Conservation (phyloP, 2,113 vertebrate species). For the Panthera tigris region DNA sequence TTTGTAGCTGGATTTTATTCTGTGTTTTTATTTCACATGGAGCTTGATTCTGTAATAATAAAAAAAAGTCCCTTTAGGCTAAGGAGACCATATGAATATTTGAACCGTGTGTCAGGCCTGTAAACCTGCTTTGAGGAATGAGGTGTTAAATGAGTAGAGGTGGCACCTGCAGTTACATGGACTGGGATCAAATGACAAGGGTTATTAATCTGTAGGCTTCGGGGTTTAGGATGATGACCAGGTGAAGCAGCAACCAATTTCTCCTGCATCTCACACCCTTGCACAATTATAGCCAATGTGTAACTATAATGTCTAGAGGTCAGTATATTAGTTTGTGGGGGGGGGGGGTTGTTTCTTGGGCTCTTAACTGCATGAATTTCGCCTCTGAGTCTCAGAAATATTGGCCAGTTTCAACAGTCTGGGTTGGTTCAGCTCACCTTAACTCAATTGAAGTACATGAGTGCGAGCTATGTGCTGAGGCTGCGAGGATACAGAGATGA, state of each 20-base stretch:
- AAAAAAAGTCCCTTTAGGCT: slow-evolving; percentile 44
- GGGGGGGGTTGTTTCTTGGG: slow-evolving; percentile 42
- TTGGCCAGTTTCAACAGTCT: slow-evolving; percentile 8
- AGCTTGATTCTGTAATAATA: slow-evolving; percentile 58
- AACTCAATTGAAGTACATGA: not conserved
- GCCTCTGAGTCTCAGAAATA: slow-evolving; percentile 31
- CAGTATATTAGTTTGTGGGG: slow-evolving; percentile 64
- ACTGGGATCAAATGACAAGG: slow-evolving; percentile 68
- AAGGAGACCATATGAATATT: not conserved
- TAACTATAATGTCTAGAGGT: slow-evolving; percentile 29
- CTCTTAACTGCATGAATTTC: slow-evolving; percentile 53
- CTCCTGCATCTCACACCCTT: slow-evolving; percentile 47
- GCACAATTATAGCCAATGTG: slow-evolving; percentile 37
- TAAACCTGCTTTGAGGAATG: slow-evolving; percentile 67
- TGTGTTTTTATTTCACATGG: slow-evolving; percentile 56
- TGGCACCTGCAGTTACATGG: slow-evolving; percentile 63
- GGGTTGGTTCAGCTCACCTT: not conserved
- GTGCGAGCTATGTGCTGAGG: not conserved
- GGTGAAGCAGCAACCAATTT: slow-evolving; percentile 59
- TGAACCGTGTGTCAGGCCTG: slow-evolving; percentile 46
- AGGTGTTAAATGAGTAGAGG: slow-evolving; percentile 64
- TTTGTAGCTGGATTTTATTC: slow-evolving; percentile 55
- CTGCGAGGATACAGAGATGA: not conserved
- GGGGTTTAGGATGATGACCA: slow-evolving; percentile 46
- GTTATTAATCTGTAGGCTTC: slow-evolving; percentile 73